Evolutionary conservation across 2,113 vertebrate genomes (phyloP).

Genomic region (Abramis brama): DNA sequence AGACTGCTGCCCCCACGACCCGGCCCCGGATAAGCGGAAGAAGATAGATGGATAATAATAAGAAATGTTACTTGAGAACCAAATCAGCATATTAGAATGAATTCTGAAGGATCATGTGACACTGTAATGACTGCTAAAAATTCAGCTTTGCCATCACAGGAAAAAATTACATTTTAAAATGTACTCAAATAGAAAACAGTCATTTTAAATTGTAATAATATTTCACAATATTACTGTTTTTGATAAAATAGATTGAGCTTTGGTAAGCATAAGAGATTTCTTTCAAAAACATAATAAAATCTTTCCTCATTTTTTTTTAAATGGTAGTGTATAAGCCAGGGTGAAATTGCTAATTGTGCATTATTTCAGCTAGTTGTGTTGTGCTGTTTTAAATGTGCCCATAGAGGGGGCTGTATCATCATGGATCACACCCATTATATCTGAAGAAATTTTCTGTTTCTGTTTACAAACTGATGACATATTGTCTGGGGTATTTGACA

Average conservation of each 20-base stretch:
- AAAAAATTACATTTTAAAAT: not conserved
- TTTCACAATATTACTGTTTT: not conserved
- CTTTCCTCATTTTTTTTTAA: not conserved
- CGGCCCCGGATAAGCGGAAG: too few species aligned
- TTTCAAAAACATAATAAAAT: not conserved
- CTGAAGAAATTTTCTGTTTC: not conserved
- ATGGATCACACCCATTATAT: not conserved
- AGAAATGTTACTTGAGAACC: not conserved
- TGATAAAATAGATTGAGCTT: not conserved
- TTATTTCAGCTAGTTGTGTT: not conserved
- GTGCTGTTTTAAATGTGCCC: not conserved
- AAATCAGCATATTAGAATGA: not conserved
- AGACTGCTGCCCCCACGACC: too few species aligned
- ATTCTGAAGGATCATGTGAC: not conserved
- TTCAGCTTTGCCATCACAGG: not conserved
- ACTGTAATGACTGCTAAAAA: not conserved
- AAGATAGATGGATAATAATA: not conserved
- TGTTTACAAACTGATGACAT: not conserved
- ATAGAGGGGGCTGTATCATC: conserved; percentile 6
- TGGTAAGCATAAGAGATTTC: not conserved
- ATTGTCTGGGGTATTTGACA: not conserved
- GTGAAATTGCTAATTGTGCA: not conserved
- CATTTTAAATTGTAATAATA: not conserved
- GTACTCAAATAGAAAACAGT: not conserved
- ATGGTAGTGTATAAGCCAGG: not conserved